phyloP scores from a whole-genome alignment of 2,888 invertebrate species.

The Synanthedon andrenaeformis region DNA sequence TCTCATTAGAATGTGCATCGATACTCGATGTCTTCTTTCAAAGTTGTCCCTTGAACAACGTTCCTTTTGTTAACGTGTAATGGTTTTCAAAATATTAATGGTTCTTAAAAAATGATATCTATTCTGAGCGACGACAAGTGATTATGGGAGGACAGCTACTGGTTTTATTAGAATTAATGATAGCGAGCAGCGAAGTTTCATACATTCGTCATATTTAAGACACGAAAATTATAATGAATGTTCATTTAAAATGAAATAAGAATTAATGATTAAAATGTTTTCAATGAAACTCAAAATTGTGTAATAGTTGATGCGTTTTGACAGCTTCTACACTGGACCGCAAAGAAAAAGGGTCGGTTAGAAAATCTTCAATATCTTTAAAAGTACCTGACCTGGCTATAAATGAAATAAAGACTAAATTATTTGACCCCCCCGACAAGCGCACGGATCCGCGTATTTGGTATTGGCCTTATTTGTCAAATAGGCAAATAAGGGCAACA shows the following conservation, averaged over 20 bases:
- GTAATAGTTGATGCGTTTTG: too few relatives aligned
- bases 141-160: conserved; percentile 7
- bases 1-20: conserved; percentile 25
- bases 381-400: too few relatives aligned
- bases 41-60: conserved; percentile 11
- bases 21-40: conserved; percentile 22
- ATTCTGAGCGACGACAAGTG: conserved; percentile 1
- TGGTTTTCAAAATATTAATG: conserved; percentile 19
- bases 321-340: too few relatives aligned
- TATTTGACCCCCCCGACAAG: too few relatives aligned
- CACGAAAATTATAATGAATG: conserved; percentile 1
- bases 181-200: conserved; percentile 9
- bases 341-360: too few relatives aligned
- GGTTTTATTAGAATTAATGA: conserved; percentile 25
- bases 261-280: too few relatives aligned
- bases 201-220: conserved; percentile 7
- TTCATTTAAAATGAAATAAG: conserved; percentile 10
- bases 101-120: conserved; percentile 12
- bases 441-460: too few relatives aligned
- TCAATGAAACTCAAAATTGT: too few relatives aligned
- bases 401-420: too few relatives aligned
- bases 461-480: too few relatives aligned
- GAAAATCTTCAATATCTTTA: too few relatives aligned
- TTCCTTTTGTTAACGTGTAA: conserved; percentile 21
- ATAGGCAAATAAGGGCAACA: too few relatives aligned